A percentile compares a stretch with the other conserved stretches of the same genome.
These are phyloP conservation scores for Triplophysa siluroides DNA, from an alignment of 2,113 vertebrate genomes.

Conservation along the genomic window DNA sequence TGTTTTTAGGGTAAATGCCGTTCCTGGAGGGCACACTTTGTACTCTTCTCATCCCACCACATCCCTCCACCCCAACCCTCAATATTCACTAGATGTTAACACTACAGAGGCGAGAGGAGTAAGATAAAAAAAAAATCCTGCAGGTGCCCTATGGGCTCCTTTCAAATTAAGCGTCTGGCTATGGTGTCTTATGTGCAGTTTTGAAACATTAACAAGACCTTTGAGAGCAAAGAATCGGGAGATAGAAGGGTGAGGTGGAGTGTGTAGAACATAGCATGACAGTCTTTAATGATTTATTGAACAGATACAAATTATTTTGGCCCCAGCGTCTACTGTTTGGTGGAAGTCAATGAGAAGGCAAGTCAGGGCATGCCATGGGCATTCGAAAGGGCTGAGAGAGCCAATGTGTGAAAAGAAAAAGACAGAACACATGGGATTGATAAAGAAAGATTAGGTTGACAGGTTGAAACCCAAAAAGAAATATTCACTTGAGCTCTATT, in stretches of 20 bases:
- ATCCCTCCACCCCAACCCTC: conserved; percentile 55
- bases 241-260: conserved; percentile 34
- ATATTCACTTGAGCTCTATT: background rate
- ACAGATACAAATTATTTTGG: conserved; percentile 84
- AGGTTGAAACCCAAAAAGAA: conserved; percentile 53
- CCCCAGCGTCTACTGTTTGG: conserved; percentile 70
- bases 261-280: conserved; percentile 70
- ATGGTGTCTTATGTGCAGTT: conserved; percentile 79
- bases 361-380: conserved; percentile 71
- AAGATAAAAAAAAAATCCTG: conserved; percentile 69
- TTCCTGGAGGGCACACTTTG: conserved; percentile 79
- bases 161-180: conserved; percentile 81
- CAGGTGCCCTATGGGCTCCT: conserved; percentile 81
- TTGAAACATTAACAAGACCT: conserved; percentile 84
- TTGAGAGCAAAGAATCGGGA: conserved; percentile 69
- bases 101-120: conserved; percentile 74
- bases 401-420: conserved; percentile 24
- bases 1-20: conserved; percentile 72
- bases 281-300: conserved; percentile 81
- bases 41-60: conserved; percentile 63
- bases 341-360: conserved; percentile 67
- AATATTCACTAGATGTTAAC: conserved; percentile 75
- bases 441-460: conserved; percentile 51
- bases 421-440: conserved; percentile 46
- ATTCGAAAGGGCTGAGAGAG: conserved; percentile 59